A percentile compares a stretch with the other conserved stretches of the same genome.
These are phyloP conservation scores for Polymixis flavicincta DNA, from an alignment of 2,888 invertebrate species.

Conservation along the genomic window DNA sequence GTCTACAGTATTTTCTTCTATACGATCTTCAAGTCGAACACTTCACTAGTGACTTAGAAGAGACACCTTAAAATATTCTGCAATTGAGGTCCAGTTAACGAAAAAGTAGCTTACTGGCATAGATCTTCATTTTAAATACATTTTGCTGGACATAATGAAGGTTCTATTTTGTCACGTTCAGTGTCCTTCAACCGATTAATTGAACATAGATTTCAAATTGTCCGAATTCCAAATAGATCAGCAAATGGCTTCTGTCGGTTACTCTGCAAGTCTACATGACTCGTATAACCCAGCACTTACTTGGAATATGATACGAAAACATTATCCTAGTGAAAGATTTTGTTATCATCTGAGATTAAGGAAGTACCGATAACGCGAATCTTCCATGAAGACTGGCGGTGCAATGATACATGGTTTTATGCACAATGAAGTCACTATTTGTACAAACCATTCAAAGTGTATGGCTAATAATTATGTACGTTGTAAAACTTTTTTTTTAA, in stretches of 20 bases:
- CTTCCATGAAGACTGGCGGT: constrained; percentile 86
- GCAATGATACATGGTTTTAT: constrained; percentile 75
- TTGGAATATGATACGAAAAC: constrained; percentile 59
- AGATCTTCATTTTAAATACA: neutral
- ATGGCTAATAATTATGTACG: constrained; percentile 71
- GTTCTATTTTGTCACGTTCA: neutral
- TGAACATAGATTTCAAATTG: constrained; percentile 3
- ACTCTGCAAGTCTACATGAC: neutral
- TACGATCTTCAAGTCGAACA: neutral
- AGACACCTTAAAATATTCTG: neutral
- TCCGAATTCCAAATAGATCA: neutral
- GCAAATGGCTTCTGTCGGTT: neutral
- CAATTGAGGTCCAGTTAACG: neutral
- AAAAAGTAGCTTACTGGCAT: too few relatives aligned
- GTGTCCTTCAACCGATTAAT: neutral
- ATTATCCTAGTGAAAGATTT: constrained; percentile 61
- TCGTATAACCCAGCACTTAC: constrained; percentile 51
- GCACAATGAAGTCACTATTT: constrained; percentile 90
- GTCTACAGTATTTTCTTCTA: neutral
- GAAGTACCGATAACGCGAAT: constrained; percentile 78
- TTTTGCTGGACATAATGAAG: neutral
- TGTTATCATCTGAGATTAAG: constrained; percentile 80
- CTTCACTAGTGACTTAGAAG: neutral
- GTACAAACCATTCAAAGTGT: constrained; percentile 84
- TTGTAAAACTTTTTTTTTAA: constrained; percentile 64